A percentile compares a stretch with the other conserved stretches of the same genome.
phyloP scores from a whole-genome alignment of 1,140 invertebrate species.

The Meloidogyne exigua region DNA sequence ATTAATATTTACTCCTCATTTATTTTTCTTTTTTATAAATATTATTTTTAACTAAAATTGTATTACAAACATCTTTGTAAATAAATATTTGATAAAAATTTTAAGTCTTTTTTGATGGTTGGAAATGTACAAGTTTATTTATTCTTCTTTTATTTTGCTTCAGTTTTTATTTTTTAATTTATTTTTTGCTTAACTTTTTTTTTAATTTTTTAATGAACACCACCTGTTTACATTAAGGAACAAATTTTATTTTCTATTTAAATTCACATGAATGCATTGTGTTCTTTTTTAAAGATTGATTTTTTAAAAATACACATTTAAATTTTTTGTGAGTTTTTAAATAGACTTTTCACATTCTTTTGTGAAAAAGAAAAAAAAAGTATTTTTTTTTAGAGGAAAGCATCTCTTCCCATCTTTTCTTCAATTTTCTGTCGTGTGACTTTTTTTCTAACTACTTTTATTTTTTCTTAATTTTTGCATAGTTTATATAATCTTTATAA shows the following conservation, averaged over 20 bases:
- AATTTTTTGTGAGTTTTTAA: background rate
- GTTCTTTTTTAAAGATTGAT: background rate
- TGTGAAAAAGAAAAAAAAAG: too few species aligned
- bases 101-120: background rate
- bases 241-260: too few species aligned
- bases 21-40: too few species aligned
- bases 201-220: background rate
- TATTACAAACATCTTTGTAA: too few species aligned
- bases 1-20: too few species aligned
- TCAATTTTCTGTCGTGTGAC: background rate
- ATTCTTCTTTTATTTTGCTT: too few species aligned
- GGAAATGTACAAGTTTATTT: too few species aligned
- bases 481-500: slow-evolving; percentile 1
- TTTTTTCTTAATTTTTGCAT: background rate
- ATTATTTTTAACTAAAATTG: too few species aligned
- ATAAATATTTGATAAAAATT: background rate
- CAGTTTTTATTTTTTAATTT: background rate
- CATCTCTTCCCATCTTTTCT: background rate
- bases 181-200: background rate
- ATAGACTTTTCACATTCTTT: background rate
- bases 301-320: background rate
- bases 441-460: background rate
- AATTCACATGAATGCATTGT: background rate
- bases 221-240: background rate
- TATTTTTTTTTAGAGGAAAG: background rate